Evolutionary conservation across 2,888 invertebrate genomes (phyloP).

Genomic region (Dromius quadrimaculatus): DNA sequence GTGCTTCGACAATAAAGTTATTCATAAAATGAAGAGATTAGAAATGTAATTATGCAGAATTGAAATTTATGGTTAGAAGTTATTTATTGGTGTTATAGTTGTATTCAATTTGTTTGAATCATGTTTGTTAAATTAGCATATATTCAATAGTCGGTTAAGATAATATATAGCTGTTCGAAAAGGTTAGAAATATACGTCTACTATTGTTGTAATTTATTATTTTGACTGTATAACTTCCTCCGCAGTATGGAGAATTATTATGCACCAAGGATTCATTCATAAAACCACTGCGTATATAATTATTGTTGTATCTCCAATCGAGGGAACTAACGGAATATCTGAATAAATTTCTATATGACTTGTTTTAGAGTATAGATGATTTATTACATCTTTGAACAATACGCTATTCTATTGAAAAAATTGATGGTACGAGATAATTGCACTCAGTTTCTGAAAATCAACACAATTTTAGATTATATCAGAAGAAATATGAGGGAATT

Average conservation of each 20-base stretch:
- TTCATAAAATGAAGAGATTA: constrained; percentile 19
- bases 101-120: constrained; percentile 20
- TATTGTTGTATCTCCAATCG: background rate
- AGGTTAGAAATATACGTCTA: constrained; percentile 23
- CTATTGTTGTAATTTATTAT: constrained; percentile 35
- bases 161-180: constrained; percentile 26
- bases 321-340: background rate
- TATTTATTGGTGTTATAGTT: constrained; percentile 23
- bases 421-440: no score
- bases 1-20: constrained; percentile 3
- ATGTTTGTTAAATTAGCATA: constrained; percentile 27
- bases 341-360: no score
- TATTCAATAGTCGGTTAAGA: constrained; percentile 33
- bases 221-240: constrained; percentile 10
- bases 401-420: no score
- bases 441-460: no score
- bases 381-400: no score
- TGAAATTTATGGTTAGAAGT: background rate
- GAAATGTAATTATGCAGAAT: constrained; percentile 1
- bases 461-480: no score
- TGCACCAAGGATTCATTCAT: constrained; percentile 29
- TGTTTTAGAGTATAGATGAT: no score
- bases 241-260: constrained; percentile 11
- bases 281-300: background rate
- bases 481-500: no score